Percentiles rank a stretch among this genome's conserved stretches.
phyloP scores from a whole-genome alignment of 2,888 invertebrate species.

The Baccha elongata region DNA sequence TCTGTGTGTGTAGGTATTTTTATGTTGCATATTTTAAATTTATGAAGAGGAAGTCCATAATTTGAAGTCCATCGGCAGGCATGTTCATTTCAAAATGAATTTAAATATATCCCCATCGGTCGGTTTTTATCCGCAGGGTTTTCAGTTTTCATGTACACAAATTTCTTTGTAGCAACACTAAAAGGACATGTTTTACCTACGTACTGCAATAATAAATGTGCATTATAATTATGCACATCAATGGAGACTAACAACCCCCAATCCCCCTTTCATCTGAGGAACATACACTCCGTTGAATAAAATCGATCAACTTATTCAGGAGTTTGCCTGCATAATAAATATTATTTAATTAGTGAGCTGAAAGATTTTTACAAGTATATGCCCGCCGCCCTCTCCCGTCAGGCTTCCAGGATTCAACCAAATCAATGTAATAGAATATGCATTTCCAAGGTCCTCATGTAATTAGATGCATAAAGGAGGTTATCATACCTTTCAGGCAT shows the following conservation, averaged over 20 bases:
- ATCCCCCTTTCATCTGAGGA: conserved; percentile 40
- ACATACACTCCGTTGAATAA: conserved; percentile 25
- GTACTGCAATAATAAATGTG: conserved; percentile 16
- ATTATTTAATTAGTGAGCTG: conserved; percentile 64
- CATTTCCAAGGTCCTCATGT: conserved; percentile 47
- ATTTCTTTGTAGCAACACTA: neutral
- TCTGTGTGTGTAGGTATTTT: conserved; percentile 36
- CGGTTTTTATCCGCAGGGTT: neutral
- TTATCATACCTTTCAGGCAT: neutral
- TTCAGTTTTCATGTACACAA: conserved; percentile 22
- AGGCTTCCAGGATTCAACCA: conserved; percentile 17
- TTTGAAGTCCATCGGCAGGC: conserved; percentile 39
- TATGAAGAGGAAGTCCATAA: conserved; percentile 33
- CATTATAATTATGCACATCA: conserved; percentile 48
- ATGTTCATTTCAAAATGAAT: conserved; percentile 42
- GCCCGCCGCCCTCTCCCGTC: neutral
- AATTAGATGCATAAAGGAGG: conserved; percentile 41
- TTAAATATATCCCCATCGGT: conserved; percentile 17
- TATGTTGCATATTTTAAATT: conserved; percentile 52
- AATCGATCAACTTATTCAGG: conserved; percentile 35
- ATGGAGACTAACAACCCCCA: conserved; percentile 26
- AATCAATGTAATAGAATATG: conserved; percentile 60
- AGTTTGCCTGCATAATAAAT: conserved; percentile 59
- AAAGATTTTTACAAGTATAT: conserved; percentile 49
- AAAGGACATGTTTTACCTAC: conserved; percentile 17